Base-by-base conservation (phyloP, 2,113 vertebrate genomes). In the Ictalurus furcatus region DNA sequence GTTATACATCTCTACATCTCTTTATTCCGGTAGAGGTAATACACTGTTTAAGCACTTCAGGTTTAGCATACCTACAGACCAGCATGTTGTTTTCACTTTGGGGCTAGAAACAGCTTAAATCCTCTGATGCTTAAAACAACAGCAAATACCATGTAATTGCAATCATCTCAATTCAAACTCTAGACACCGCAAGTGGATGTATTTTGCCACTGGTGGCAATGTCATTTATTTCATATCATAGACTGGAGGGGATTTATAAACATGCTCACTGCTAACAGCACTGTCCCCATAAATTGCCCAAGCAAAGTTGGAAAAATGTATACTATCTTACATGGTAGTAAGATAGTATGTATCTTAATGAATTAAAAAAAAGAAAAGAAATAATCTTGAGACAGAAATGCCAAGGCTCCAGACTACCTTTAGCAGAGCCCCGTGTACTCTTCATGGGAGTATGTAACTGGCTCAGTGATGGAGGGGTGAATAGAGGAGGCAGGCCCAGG, bases 401-500 rank as follows among this genome's bases (percentile, higher is more conserved):
- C 30, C 30, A 12, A 58, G 21, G 56, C 19, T 40, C 21, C 21
- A 63, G 58, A 30, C n/a, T 84, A 97, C 96, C 96, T 97, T 96
- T 97, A 69, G 96, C 94, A 87, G 93, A 92, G 89, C 92, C 92
- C 82, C 94, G 94, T 88, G 89, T 91, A 91, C 88, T 96, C 94
- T 96, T 97, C 93, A 96, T 97, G 89, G 96, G 80, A 88, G 93
- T 92, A 87, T 94, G 95, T 9, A 96, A 94, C 92, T 97, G 97
- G 91, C 96, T 98, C 92, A 96, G 97, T 59, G 95, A 91, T 58
- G 95, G 93, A 93, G 97, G 90, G 61, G 95, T 94, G 95, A 98
- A 98, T 30, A 97, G 90, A 13, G 98, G 96, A 90, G 97, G 96
- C 52, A 99, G 95, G 91, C 97, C 96, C 92, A 99, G 91, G 85